Conservation (phyloP, 2,888 invertebrate species). For the Drosophila austrosaltans region DNA sequence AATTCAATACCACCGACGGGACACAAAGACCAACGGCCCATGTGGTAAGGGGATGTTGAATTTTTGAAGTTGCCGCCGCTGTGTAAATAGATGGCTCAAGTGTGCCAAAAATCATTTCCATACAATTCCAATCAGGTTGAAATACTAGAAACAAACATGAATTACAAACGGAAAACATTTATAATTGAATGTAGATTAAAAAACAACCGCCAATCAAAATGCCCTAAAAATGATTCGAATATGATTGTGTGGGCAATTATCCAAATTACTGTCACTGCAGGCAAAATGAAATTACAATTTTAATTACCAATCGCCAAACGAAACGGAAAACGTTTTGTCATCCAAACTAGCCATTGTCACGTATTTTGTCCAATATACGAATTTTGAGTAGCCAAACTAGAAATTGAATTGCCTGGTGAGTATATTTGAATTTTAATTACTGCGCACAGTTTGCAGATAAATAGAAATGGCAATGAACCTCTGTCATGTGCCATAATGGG, state of each 20-base stretch:
- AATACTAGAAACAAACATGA: not conserved
- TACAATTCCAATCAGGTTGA: not conserved
- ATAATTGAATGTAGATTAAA: constrained; percentile 5
- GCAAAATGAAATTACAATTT: constrained; percentile 16
- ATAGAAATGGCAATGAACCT: constrained; percentile 1
- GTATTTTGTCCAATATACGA: constrained; percentile 2
- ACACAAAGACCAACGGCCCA: not conserved
- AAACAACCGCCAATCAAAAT: constrained; percentile 8
- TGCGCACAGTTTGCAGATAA: not conserved
- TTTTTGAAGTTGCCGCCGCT: not conserved
- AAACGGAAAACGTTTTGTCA: constrained; percentile 14
- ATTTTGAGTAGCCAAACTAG: not conserved
- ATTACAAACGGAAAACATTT: not conserved
- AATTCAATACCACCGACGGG: constrained; percentile 8
- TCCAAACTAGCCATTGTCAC: constrained; percentile 5
- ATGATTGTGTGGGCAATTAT: constrained; percentile 30
- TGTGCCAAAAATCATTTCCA: not conserved
- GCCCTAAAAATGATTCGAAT: constrained; percentile 7
- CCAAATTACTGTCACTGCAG: constrained; percentile 36
- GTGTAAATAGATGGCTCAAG: not conserved
- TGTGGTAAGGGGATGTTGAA: not conserved
- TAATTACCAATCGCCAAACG: constrained; percentile 29
- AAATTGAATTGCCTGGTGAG: not conserved
- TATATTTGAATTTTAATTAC: constrained; percentile 7
- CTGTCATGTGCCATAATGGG: not conserved